These are phyloP conservation scores for Anguilla anguilla DNA, from an alignment of 2,797 vertebrate species.

Conservation along the genomic window DNA sequence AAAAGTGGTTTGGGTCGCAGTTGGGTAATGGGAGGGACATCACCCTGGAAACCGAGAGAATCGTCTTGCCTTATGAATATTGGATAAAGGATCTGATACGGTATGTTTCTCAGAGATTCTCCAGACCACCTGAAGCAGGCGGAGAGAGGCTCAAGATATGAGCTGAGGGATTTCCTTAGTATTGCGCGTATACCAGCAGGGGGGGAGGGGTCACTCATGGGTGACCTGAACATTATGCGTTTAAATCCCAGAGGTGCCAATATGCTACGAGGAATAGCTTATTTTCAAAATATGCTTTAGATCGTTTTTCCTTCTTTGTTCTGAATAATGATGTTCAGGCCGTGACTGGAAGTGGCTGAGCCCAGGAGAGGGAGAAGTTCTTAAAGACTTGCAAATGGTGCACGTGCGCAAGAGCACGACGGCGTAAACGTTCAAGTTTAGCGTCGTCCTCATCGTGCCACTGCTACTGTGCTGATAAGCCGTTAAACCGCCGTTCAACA, in stretches of 20 bases:
- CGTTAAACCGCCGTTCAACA: slow-evolving; percentile 52
- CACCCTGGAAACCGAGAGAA: background rate
- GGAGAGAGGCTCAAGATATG: background rate
- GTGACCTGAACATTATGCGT: slow-evolving; percentile 17
- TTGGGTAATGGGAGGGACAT: slow-evolving; percentile 23
- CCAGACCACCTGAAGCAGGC: slow-evolving; percentile 17
- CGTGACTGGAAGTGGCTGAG: background rate
- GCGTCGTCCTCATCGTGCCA: slow-evolving; percentile 34
- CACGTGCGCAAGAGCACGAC: slow-evolving; percentile 34
- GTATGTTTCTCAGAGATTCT: slow-evolving; percentile 3
- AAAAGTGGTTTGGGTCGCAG: slow-evolving; percentile 20
- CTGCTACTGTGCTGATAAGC: slow-evolving; percentile 43
- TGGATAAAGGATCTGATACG: slow-evolving; percentile 20
- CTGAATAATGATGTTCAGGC: slow-evolving; percentile 7
- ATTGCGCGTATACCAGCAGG: background rate
- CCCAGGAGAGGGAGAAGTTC: background rate
- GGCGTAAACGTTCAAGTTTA: background rate
- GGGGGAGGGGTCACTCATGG: background rate
- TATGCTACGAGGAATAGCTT: background rate
- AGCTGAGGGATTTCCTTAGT: background rate
- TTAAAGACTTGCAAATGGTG: slow-evolving; percentile 22
- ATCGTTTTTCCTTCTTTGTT: background rate
- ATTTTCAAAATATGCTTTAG: background rate
- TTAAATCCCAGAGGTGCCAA: background rate
- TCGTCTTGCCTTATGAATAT: slow-evolving; percentile 9